Percentiles rank a stretch among this genome's conserved stretches.
These are phyloP conservation scores for Synergus umbraculus DNA, from an alignment of 2,888 invertebrate species.

Conservation along the genomic window DNA sequence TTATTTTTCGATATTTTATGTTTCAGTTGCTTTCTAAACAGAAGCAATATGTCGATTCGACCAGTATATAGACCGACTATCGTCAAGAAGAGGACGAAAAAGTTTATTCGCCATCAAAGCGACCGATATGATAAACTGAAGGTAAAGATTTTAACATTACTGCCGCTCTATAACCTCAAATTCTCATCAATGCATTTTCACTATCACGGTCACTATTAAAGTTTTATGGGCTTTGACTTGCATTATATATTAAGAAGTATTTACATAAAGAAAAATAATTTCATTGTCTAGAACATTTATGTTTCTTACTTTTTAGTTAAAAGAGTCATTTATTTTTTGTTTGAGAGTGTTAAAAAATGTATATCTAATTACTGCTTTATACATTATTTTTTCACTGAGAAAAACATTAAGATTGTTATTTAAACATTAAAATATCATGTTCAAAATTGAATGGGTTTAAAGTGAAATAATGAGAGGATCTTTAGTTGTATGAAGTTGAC, in stretches of 20 bases:
- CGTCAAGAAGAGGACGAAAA: constrained; percentile 98
- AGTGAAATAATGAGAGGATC: too few species aligned
- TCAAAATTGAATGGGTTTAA: too few species aligned
- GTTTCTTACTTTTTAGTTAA: neutral
- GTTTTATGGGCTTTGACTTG: neutral
- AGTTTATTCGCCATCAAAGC: constrained; percentile 98
- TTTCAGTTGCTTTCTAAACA: constrained; percentile 64
- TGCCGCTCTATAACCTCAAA: constrained; percentile 50
- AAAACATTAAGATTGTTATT: neutral
- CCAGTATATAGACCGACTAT: constrained; percentile 93
- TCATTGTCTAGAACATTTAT: neutral
- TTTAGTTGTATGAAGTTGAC: neutral
- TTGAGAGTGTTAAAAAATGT: neutral
- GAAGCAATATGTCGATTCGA: constrained; percentile 89
- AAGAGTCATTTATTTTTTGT: neutral
- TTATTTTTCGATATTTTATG: constrained; percentile 47
- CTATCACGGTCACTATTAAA: neutral
- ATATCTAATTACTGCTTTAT: neutral
- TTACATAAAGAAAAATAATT: neutral
- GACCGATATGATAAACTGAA: constrained; percentile 98
- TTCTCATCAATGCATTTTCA: constrained; percentile 5
- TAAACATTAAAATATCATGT: too few species aligned
- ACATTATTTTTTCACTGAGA: neutral
- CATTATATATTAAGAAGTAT: neutral
- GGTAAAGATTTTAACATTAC: constrained; percentile 78